Conservation (phyloP, 2,888 invertebrate species). For the Rhagophthalmus giganteus region DNA sequence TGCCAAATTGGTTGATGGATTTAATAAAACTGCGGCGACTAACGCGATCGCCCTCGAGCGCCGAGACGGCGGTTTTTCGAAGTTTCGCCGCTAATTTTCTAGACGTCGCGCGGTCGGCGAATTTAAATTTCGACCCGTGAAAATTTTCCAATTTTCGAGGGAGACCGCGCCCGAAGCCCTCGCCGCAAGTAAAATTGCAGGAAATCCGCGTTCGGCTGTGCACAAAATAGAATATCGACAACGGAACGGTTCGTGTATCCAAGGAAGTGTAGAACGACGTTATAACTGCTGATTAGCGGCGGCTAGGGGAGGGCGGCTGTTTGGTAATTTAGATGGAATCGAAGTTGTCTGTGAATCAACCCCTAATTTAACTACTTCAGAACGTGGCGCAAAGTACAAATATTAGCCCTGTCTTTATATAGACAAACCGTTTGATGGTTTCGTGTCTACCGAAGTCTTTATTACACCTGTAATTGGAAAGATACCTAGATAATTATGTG, state of each 20-base stretch:
- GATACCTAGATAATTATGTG: slow-evolving; percentile 5
- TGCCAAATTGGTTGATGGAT: slow-evolving; percentile 49
- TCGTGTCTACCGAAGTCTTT: slow-evolving; percentile 15
- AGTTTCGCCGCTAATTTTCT: slow-evolving; percentile 2
- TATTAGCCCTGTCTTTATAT: slow-evolving; percentile 25
- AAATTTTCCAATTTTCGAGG: slow-evolving; percentile 1
- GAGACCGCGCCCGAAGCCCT: neutral
- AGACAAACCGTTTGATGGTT: slow-evolving; percentile 22
- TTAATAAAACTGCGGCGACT: slow-evolving; percentile 38
- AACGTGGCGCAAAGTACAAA: slow-evolving; percentile 34
- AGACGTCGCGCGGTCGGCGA: too few relatives aligned
- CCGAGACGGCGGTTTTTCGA: too few relatives aligned
- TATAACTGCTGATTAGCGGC: slow-evolving; percentile 43
- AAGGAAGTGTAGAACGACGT: slow-evolving; percentile 24
- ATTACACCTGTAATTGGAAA: slow-evolving; percentile 11
- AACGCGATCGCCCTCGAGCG: too few relatives aligned
- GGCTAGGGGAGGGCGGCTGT: slow-evolving; percentile 43
- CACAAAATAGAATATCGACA: slow-evolving; percentile 26
- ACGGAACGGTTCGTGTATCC: slow-evolving; percentile 20
- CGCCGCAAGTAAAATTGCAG: slow-evolving; percentile 10
- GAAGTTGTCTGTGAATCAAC: slow-evolving; percentile 49
- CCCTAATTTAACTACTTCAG: slow-evolving; percentile 40
- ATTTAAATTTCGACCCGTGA: too few relatives aligned
- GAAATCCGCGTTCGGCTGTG: slow-evolving; percentile 26
- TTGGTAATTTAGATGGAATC: slow-evolving; percentile 50